These are phyloP conservation scores for Toxonevra muliebris DNA, from an alignment of 2,888 invertebrate species.

Conservation along the genomic window DNA sequence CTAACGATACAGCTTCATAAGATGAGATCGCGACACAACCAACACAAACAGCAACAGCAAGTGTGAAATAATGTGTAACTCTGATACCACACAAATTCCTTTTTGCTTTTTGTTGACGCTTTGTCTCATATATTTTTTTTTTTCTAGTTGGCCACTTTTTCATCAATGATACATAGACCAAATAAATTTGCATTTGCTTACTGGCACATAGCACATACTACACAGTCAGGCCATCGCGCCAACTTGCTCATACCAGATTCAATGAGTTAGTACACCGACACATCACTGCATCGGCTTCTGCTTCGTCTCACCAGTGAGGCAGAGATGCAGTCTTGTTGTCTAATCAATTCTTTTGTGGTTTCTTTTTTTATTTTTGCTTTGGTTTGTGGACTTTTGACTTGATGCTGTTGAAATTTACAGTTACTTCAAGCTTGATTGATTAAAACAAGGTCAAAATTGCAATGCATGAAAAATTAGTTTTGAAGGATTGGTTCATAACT, in stretches of 20 bases:
- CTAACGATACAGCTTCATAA: constrained; percentile 23
- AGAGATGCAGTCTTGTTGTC: too few relatives aligned
- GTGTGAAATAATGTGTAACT: constrained; percentile 32
- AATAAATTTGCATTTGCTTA: too few relatives aligned
- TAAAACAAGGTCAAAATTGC: constrained; percentile 43
- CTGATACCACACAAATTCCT: background rate
- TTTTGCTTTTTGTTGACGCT: too few relatives aligned
- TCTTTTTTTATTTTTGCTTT: constrained; percentile 11
- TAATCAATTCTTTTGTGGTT: constrained; percentile 5
- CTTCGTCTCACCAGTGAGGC: too few relatives aligned
- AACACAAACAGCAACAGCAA: constrained; percentile 23
- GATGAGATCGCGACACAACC: constrained; percentile 7
- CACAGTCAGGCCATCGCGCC: too few relatives aligned
- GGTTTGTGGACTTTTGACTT: constrained; percentile 18
- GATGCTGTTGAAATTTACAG: constrained; percentile 38
- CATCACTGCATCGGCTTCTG: too few relatives aligned
- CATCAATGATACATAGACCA: too few relatives aligned
- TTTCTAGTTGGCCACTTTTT: background rate
- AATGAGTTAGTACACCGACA: too few relatives aligned
- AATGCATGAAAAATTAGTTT: constrained; percentile 29
- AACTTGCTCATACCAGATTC: too few relatives aligned
- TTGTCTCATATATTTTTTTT: background rate
- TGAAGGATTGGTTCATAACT: background rate
- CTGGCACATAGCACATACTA: too few relatives aligned
- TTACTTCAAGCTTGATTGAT: constrained; percentile 45